Evolutionary conservation across 2,888 invertebrate genomes (phyloP).

Genomic region (Griposia aprilina): DNA sequence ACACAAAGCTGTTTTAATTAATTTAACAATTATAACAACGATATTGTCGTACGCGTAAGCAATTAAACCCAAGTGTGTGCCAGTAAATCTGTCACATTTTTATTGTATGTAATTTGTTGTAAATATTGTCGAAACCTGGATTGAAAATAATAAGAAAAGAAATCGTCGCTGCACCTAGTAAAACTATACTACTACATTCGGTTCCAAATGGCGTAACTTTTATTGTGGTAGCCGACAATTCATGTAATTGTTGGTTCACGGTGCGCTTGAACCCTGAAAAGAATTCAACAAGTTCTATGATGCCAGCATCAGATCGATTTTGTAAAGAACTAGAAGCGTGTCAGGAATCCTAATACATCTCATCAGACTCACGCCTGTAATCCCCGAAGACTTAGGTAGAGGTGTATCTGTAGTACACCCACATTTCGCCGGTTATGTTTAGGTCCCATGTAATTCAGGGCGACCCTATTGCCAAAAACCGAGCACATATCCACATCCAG

Average conservation of each 20-base stretch:
- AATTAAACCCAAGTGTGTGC: constrained; percentile 55
- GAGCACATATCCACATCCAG: neutral
- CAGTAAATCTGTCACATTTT: constrained; percentile 44
- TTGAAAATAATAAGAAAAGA: neutral
- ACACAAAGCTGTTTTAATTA: constrained; percentile 73
- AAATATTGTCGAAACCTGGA: neutral
- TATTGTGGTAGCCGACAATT: neutral
- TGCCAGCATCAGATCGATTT: neutral
- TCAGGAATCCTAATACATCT: neutral
- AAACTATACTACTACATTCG: neutral
- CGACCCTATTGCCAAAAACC: neutral
- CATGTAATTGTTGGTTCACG: constrained; percentile 1
- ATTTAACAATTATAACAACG: constrained; percentile 72
- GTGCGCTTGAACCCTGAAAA: neutral
- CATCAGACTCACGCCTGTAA: neutral
- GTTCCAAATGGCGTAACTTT: neutral
- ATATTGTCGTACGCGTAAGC: constrained; percentile 53
- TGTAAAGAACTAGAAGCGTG: neutral
- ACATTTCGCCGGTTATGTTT: neutral
- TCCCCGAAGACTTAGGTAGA: neutral
- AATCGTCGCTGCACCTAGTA: neutral
- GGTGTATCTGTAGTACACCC: neutral
- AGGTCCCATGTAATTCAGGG: neutral
- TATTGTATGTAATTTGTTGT: constrained; percentile 42
- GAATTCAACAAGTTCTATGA: neutral